These are phyloP conservation scores for Lycodopsis pacificus DNA, from an alignment of 2,797 vertebrate genomes.

Conservation along the genomic window DNA sequence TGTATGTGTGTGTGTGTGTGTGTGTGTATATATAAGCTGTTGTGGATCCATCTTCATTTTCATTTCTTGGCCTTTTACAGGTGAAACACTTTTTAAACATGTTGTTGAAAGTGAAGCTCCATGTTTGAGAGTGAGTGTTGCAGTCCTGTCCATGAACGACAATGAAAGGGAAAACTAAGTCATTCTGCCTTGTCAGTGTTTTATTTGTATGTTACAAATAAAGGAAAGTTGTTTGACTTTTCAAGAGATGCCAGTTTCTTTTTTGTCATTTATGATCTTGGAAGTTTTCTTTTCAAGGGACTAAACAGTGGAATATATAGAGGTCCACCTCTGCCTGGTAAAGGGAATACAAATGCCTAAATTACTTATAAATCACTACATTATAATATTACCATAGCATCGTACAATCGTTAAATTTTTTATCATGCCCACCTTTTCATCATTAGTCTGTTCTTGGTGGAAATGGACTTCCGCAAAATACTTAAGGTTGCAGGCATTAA, in stretches of 20 bases:
- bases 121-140: conserved; percentile 79
- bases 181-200: conserved; percentile 87
- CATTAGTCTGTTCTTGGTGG: accelerated
- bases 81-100: conserved; percentile 75
- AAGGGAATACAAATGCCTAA: neutral
- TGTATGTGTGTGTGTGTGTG: conserved; percentile 19
- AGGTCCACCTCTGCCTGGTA: neutral
- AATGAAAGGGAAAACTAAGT: conserved; percentile 83
- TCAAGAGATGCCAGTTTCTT: conserved; percentile 28
- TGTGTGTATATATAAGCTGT: conserved; percentile 77
- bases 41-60: conserved; percentile 72
- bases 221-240: conserved; percentile 88
- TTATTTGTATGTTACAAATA: conserved; percentile 92
- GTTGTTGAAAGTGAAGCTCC: conserved; percentile 57
- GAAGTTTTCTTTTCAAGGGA: neutral
- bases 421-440: neutral
- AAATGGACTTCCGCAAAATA: neutral
- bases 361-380: neutral
- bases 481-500: too few species aligned
- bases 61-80: conserved; percentile 79
- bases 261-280: neutral
- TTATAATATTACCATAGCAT: neutral
- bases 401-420: accelerated
- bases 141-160: conserved; percentile 76
- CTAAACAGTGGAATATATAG: neutral